phyloP scores from a whole-genome alignment of 2,113 vertebrate genomes.

The Urocolius indicus region DNA sequence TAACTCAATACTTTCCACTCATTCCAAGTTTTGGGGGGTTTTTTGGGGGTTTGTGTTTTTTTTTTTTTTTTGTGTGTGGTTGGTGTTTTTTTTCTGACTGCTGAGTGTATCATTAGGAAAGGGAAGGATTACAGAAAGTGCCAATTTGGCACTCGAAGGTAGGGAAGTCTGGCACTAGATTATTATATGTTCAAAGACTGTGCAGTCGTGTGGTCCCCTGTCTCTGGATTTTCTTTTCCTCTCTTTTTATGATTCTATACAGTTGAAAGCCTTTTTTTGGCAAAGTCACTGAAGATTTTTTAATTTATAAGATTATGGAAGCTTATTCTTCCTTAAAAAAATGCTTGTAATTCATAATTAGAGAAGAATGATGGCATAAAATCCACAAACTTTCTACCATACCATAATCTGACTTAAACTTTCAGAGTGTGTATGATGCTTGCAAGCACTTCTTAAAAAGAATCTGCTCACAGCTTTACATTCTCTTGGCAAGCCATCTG shows the following conservation, averaged over 20 bases:
- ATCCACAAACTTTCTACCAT: neutral
- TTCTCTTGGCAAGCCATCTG: neutral
- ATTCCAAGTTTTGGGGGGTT: conserved; percentile 7
- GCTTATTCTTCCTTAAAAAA: neutral
- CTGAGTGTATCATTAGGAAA: conserved; percentile 71
- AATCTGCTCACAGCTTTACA: neutral
- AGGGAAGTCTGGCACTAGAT: conserved; percentile 65
- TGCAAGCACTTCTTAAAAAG: neutral
- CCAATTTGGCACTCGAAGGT: conserved; percentile 71
- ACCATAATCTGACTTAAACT: neutral
- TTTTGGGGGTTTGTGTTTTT: no score
- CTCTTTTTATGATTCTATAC: conserved; percentile 43
- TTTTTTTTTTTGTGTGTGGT: no score
- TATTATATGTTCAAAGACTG: conserved; percentile 58
- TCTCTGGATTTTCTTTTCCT: conserved; percentile 54
- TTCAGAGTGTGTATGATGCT: neutral
- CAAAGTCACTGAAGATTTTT: neutral
- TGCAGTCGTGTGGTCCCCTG: conserved; percentile 46
- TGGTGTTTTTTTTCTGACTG: conserved; percentile 41
- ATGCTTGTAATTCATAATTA: neutral
- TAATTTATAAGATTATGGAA: neutral
- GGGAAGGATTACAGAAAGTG: conserved; percentile 66
- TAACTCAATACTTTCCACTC: conserved; percentile 76
- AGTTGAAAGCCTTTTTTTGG: conserved; percentile 15
- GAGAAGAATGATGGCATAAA: neutral